Base-by-base conservation (phyloP, 2,888 invertebrate genomes). In the Siphlonurus alternatus region DNA sequence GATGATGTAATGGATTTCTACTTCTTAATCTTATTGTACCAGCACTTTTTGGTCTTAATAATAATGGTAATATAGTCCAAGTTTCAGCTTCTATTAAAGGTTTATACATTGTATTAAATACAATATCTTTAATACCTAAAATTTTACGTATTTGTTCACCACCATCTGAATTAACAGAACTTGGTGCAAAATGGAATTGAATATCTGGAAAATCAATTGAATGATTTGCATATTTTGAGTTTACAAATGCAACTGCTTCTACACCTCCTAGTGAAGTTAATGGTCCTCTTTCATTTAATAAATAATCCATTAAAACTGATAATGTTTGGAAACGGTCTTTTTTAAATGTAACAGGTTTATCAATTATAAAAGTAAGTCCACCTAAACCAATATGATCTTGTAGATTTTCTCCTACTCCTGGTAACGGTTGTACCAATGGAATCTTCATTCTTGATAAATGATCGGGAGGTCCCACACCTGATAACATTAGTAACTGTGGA, bases 371-470 rank as follows among this genome's bases (percentile, higher is more conserved):
- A 2, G 91, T 91, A 1, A 92, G 75, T 0, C 92, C 92, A 1
- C 92, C 92, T 1, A 92, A 76, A 0, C 91, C 92, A 0, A 93
- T 88, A 73, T 93, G 93, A 72, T 93, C 93, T 74, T 93, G 93
- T 61, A 93, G 77, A 72, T 93, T 89, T 70, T 88, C 82, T 1
- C 90, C 91, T 24, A 72, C 71, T 23, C 91, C 91, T 0, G 90
- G 89, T 51, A 86, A 81, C 75, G 91, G 84, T 38, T 83, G 83
- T 2, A 93, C 79, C 54, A 90, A 82, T 10, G 85, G 82, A 61
- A 92, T 81, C 0, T 87, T 87, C 10, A 87, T 79, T 68, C 88
- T 82, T 67, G 80, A 63, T 10, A 80, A 70, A 61, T 77, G 75
- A 1, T 73, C 70, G 10, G 69, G 70, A 1, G 78, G 77, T 1